Evolutionary conservation across 1,140 invertebrate genomes (phyloP).

Genomic region (Drosophila ficusphila): DNA sequence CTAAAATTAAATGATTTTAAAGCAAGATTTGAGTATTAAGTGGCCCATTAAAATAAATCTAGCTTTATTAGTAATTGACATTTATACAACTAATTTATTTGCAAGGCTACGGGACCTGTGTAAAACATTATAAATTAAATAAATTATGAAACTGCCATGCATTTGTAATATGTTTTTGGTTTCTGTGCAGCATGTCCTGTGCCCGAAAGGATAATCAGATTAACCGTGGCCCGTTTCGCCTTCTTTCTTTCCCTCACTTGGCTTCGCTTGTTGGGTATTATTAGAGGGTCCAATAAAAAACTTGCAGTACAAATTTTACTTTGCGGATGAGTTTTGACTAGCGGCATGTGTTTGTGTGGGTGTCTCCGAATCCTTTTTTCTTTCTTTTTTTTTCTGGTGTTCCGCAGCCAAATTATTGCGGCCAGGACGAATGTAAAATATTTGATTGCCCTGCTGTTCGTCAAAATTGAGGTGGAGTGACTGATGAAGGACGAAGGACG

Average conservation of each 20-base stretch:
- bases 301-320: conserved; percentile 10
- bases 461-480: conserved; percentile 19
- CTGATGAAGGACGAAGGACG: no score
- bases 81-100: no score
- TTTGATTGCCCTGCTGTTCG: conserved; percentile 63
- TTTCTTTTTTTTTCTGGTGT: neutral
- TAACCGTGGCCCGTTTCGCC: conserved; percentile 8
- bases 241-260: conserved; percentile 3
- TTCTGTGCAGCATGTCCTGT: conserved; percentile 7
- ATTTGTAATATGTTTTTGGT: neutral
- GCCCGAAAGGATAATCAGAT: conserved; percentile 22
- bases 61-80: no score
- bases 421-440: conserved; percentile 61
- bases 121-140: no score
- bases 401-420: conserved; percentile 44
- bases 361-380: conserved; percentile 5
- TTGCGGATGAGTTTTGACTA: conserved; percentile 15
- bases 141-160: no score
- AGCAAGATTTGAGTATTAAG: no score
- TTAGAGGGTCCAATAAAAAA: neutral
- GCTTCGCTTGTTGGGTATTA: conserved; percentile 11
- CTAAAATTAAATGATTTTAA: no score
- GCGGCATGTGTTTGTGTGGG: neutral
- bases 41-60: no score
- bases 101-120: no score